Conservation (phyloP, 2,888 invertebrate genomes). For the Polylopha cassiicola region DNA sequence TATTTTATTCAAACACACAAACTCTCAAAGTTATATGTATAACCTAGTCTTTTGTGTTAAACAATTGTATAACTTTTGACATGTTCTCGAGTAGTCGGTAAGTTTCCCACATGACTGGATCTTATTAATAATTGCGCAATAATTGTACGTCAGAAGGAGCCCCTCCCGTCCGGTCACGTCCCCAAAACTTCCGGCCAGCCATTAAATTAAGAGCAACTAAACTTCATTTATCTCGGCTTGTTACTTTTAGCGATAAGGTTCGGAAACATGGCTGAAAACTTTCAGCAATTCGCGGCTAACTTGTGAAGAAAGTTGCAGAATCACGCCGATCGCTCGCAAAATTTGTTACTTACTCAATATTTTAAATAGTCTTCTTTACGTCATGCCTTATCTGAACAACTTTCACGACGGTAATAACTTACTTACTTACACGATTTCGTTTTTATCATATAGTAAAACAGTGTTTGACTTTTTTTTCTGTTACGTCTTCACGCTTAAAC, state of each 20-base stretch:
- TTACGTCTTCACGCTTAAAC: too few relatives aligned
- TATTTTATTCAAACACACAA: too few relatives aligned
- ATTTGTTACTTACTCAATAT: constrained; percentile 69
- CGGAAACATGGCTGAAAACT: constrained; percentile 64
- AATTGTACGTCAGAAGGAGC: constrained; percentile 46
- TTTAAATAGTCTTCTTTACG: constrained; percentile 62
- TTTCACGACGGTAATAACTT: constrained; percentile 37
- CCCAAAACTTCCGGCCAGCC: constrained; percentile 62
- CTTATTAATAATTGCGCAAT: constrained; percentile 49
- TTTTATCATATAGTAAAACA: too few relatives aligned
- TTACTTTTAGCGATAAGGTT: constrained; percentile 71
- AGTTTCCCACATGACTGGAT: constrained; percentile 23
- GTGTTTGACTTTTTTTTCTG: too few relatives aligned
- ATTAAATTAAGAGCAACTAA: constrained; percentile 74
- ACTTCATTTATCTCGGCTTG: constrained; percentile 75
- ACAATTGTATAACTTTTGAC: constrained; percentile 11
- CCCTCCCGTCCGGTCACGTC: constrained; percentile 57
- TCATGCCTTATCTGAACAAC: constrained; percentile 54
- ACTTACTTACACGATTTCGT: constrained; percentile 19
- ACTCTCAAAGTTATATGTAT: too few relatives aligned
- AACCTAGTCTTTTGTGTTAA: too few relatives aligned
- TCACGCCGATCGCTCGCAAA: constrained; percentile 70
- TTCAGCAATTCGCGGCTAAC: constrained; percentile 55
- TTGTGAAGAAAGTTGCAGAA: constrained; percentile 65
- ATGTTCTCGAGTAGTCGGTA: constrained; percentile 11